Evolutionary conservation across 2,888 invertebrate genomes (phyloP).

Genomic region (Plutella xylostella): DNA sequence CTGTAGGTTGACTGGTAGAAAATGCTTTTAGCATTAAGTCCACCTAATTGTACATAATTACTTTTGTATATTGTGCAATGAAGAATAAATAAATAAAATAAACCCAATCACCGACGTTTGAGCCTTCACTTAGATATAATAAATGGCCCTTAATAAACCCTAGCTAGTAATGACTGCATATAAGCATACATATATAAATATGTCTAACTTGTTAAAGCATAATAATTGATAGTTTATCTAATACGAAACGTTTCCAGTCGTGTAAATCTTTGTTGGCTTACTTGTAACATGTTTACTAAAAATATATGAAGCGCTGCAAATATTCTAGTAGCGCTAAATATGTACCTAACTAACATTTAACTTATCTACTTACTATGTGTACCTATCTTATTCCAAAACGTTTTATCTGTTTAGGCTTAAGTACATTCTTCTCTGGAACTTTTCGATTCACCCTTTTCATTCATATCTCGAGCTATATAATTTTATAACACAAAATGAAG

Average conservation of each 20-base stretch:
- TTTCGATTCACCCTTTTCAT: conserved; percentile 41
- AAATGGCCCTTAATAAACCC: conserved; percentile 31
- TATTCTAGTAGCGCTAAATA: conserved; percentile 16
- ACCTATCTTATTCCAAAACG: no score
- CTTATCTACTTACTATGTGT: no score
- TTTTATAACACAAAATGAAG: conserved; percentile 26
- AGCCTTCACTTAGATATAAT: conserved; percentile 44
- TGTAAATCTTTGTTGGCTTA: conserved; percentile 52
- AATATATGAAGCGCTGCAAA: conserved; percentile 7
- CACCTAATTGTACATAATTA: no score
- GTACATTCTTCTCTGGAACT: conserved; percentile 40
- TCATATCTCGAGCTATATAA: conserved; percentile 46
- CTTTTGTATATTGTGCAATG: no score
- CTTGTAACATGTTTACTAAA: conserved; percentile 24
- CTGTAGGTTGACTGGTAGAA: no score
- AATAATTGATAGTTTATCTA: conserved; percentile 34
- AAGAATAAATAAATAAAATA: no score
- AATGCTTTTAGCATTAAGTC: no score
- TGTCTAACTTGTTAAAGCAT: conserved; percentile 58
- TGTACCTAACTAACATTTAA: conserved; percentile 5
- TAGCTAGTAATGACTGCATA: no score
- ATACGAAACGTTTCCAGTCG: conserved; percentile 20
- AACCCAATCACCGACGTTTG: conserved; percentile 38
- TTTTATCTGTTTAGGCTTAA: conserved; percentile 47
- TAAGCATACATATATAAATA: conserved; percentile 19